Base-by-base conservation (phyloP, 2,113 vertebrate species). In the Sinocyclocheilus anophthalmus region DNA sequence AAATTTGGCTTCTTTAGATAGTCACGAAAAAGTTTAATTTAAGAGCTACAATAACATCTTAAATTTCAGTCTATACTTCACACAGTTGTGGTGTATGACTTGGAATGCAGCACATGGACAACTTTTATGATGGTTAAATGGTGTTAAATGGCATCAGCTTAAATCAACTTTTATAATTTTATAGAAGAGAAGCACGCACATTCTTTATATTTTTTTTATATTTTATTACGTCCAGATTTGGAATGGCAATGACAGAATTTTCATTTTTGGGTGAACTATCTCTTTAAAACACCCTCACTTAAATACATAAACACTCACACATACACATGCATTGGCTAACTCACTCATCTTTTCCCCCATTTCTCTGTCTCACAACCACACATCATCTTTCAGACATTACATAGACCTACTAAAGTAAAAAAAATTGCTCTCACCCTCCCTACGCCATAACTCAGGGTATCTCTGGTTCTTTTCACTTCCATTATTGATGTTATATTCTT, bases 341-440 rank as follows among this genome's bases (percentile, higher is more conserved):
- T 55, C 48, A 20, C 26, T 77, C 26, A 55, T 4, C 12, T 39
- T 3, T 20, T 13, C 1, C 33, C n/a, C 26, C 53, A 33, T n/a
- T 67, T 67, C 16, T 69, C 42, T 82, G n/a, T 69, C 79, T 69
- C 65, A 48, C 73, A 75, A 65, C 75, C 76, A 86, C 45, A 81
- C 70, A 81, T 50, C 72, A 65, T 45, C 63, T 78, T n/a, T 20
- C 50, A 85, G 73, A 65, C 65, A 57, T 88, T 79, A 77, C 10
- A 85, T 73, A 81, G 77, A 81, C 76, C 80, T 78, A 77, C 84
- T 39, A 76, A 69, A 69, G 57, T 87, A 76, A 11, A 89, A n/a
- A 78, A 63, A 78, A 63, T 11, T 39, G 18, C 11, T 81, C 69
- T 86, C 76, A 50, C 50, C 42, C 83, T 86, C 48, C 42, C 48